Percentiles rank a stretch among this genome's conserved stretches.
phyloP scores from a whole-genome alignment of 2,797 vertebrate genomes.

The Merluccius polli region DNA sequence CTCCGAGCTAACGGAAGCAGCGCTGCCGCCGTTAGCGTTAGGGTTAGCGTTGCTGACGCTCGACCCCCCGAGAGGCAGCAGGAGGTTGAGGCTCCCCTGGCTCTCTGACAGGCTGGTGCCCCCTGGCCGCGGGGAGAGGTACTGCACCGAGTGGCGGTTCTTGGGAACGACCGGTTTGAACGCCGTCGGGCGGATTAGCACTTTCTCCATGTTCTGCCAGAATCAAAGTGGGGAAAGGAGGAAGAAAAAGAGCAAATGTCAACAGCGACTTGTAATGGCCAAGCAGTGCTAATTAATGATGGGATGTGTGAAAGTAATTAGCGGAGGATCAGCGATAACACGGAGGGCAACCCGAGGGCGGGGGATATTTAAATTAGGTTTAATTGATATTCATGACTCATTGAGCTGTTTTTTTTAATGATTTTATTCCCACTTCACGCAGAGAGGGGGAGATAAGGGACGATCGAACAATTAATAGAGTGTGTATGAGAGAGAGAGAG shows the following conservation, averaged over 20 bases:
- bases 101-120: conserved; percentile 83
- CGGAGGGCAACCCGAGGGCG: conserved; percentile 39
- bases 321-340: conserved; percentile 43
- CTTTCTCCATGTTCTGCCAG: conserved; percentile 95
- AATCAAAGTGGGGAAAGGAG: neutral
- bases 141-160: conserved; percentile 83
- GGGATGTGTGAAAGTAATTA: conserved; percentile 50
- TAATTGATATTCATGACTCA: conserved; percentile 53
- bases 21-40: conserved; percentile 39
- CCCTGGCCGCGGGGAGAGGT: conserved; percentile 77
- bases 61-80: conserved; percentile 71
- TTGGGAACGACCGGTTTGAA: conserved; percentile 97
- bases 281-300: conserved; percentile 39
- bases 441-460: neutral
- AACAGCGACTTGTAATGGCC: conserved; percentile 32
- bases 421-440: conserved; percentile 36
- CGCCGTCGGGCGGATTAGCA: conserved; percentile 93
- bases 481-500: neutral
- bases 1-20: conserved; percentile 59
- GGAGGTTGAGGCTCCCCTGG: conserved; percentile 89
- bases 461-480: neutral
- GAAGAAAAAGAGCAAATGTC: conserved; percentile 10
- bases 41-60: conserved; percentile 14
- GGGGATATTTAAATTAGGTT: conserved; percentile 47
- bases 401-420: conserved; percentile 50